These are phyloP conservation scores for Apodemia hepburni DNA, from an alignment of 2,888 invertebrate species.

Conservation along the genomic window DNA sequence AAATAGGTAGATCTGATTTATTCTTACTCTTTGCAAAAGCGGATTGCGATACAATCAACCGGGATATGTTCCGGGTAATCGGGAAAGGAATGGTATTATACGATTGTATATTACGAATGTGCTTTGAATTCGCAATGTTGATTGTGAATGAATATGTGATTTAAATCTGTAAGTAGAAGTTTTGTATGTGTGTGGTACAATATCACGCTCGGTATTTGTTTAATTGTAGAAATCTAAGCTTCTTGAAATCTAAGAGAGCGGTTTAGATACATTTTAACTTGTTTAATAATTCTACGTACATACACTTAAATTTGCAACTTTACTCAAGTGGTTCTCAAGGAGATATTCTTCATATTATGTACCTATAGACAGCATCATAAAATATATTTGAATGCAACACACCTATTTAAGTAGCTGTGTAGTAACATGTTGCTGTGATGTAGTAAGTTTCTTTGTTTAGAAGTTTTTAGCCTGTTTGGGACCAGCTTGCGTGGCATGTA, in stretches of 20 bases:
- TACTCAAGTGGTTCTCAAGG: slow-evolving; percentile 52
- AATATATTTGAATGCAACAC: not conserved
- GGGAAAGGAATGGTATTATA: not conserved
- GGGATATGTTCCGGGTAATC: slow-evolving; percentile 9
- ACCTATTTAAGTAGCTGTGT: not conserved
- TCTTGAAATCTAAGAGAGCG: not conserved
- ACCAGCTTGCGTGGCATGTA: no score
- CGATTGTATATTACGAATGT: slow-evolving; percentile 25
- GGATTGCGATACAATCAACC: not conserved
- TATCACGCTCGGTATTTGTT: not conserved
- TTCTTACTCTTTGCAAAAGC: no score
- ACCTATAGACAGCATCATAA: slow-evolving; percentile 19
- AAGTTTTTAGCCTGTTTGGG: no score
- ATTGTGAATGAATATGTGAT: slow-evolving; percentile 29
- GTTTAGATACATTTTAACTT: not conserved
- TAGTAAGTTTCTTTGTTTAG: not conserved
- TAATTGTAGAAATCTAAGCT: not conserved
- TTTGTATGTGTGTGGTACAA: slow-evolving; percentile 26
- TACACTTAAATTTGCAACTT: slow-evolving; percentile 32
- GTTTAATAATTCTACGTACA: not conserved
- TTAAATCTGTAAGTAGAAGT: slow-evolving; percentile 27
- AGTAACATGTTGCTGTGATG: not conserved
- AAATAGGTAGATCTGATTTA: no score
- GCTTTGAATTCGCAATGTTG: slow-evolving; percentile 36
- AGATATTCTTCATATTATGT: slow-evolving; percentile 37